phyloP scores from a whole-genome alignment of 1,140 invertebrate species.

The Drosophila athabasca region DNA sequence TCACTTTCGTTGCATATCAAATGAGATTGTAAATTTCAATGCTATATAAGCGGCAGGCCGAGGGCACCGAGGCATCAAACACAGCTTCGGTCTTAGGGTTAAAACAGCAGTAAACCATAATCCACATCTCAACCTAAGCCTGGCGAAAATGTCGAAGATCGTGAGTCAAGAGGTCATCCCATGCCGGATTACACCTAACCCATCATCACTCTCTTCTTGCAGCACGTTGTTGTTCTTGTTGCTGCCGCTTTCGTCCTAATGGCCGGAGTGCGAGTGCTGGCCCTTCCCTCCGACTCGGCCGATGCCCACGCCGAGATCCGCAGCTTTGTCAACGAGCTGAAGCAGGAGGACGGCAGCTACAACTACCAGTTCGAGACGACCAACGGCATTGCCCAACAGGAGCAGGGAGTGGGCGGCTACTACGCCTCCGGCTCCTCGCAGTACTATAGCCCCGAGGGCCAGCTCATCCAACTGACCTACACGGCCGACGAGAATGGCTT shows the following conservation, averaged over 20 bases:
- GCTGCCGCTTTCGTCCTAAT: conserved; percentile 30
- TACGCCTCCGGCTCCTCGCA: conserved; percentile 73
- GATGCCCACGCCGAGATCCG: conserved; percentile 74
- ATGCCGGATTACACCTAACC: background rate
- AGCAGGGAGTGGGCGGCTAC: conserved; percentile 84
- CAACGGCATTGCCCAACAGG: conserved; percentile 86
- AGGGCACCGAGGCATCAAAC: conserved; percentile 60
- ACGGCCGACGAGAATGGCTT: conserved; percentile 87
- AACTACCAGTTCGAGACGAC: conserved; percentile 85
- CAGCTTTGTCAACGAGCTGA: conserved; percentile 67
- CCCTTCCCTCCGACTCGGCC: conserved; percentile 56
- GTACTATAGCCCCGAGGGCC: conserved; percentile 82
- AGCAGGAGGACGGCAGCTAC: conserved; percentile 84
- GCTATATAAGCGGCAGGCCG: conserved; percentile 59
- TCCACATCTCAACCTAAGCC: conserved; percentile 50
- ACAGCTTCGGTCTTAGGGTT: conserved; percentile 69
- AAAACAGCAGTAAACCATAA: conserved; percentile 49
- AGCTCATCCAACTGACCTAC: conserved; percentile 85
- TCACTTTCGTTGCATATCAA: conserved; percentile 57
- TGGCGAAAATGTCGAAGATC: conserved; percentile 71
- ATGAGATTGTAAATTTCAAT: conserved; percentile 16
- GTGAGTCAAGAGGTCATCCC: conserved; percentile 49
- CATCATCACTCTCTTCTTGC: conserved; percentile 3
- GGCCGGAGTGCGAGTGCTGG: conserved; percentile 19
- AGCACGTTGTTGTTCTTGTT: conserved; percentile 40